Evolutionary conservation across 1,140 invertebrate species (phyloP), one percentile per base, ranked within the genome.

Genomic region (Drosophila santomea): DNA sequence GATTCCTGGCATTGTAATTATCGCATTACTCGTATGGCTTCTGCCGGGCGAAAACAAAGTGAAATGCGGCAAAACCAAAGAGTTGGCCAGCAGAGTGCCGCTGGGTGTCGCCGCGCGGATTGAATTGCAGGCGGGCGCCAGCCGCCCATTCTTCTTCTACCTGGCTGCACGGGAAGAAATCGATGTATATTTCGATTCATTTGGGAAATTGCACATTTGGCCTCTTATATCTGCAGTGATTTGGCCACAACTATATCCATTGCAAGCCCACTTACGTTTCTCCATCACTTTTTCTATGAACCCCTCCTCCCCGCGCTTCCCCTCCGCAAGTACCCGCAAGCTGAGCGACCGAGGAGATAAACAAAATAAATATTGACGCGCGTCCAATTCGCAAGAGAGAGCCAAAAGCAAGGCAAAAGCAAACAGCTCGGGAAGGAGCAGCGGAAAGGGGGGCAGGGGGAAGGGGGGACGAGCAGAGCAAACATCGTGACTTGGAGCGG

Each of bases 1-100:
- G 74, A 74, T 80, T 86, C 82, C 78, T 47, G 74, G 68, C 82
- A 85, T 85, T 85, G 82, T 86, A 86, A 86, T 86, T 86, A 86
- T 78, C 82, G 78, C 69, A 86, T 86, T 86, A 82, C 67, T 78
- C 61, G 69, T 86, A 86, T 78, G 82, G 82, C 82, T 86, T 86
- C 82, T 35, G 36, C 55, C 36, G 36, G 28, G 47, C 58, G 45
- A 25, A 25, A 38, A 59, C 15, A 55, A 17, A 23, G 14, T 38
- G 15, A 25, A 32, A 12, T 4, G 47, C 7, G 45, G 11, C 7
- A 38, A 25, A 32, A 2, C 32, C 6, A 38, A 43, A 39, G 32
- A 54, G 38, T 25, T 60, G 45, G 63, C 23, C 39, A 38, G 4
- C 10, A 45, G 47, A 23, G 20, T 68, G 36, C 47, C 61, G 32